Evolutionary conservation across 2,888 invertebrate species (phyloP).

Genomic region (Andricus curvator): DNA sequence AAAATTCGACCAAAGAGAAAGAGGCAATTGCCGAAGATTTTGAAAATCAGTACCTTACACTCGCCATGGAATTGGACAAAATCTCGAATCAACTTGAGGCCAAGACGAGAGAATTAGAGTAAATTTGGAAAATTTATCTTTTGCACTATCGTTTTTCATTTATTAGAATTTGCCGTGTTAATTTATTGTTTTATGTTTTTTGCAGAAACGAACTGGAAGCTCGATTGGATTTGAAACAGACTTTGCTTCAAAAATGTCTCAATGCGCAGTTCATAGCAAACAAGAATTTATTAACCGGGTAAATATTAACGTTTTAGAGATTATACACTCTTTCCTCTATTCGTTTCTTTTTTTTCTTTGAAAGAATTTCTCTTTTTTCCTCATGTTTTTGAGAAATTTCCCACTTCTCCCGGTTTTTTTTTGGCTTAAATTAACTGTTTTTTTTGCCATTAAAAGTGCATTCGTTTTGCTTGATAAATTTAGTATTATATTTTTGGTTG

Average conservation of each 20-base stretch:
- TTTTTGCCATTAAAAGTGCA: too few species aligned
- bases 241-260: constrained; percentile 40
- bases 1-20: neutral
- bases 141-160: neutral
- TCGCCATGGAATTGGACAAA: constrained; percentile 42
- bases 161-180: neutral
- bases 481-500: too few species aligned
- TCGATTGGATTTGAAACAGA: constrained; percentile 38
- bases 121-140: constrained; percentile 13
- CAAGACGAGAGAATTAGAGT: constrained; percentile 45
- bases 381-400: too few species aligned
- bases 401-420: too few species aligned
- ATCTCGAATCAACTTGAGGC: constrained; percentile 41
- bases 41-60: neutral
- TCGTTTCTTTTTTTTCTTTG: too few species aligned
- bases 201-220: constrained; percentile 42
- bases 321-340: too few species aligned
- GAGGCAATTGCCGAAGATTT: constrained; percentile 19
- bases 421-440: too few species aligned
- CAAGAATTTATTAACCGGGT: constrained; percentile 43
- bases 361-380: too few species aligned
- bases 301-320: constrained; percentile 22
- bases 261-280: constrained; percentile 41
- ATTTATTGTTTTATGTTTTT: neutral
- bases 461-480: too few species aligned